Conservation (phyloP, 2,888 invertebrate species). For the Oscheius onirici region DNA sequence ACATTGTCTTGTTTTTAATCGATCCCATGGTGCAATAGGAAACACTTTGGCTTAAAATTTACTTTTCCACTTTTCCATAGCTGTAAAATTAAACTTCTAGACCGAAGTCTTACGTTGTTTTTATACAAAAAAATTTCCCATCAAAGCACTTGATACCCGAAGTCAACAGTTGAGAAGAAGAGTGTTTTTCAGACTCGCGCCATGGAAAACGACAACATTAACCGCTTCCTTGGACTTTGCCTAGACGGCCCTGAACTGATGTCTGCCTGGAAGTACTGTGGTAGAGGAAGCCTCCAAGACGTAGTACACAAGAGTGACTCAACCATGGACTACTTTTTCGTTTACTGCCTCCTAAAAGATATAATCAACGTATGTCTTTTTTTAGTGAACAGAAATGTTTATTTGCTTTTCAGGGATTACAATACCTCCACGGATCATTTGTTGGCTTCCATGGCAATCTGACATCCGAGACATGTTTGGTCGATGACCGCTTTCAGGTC, state of each 20-base stretch:
- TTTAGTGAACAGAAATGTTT: background rate
- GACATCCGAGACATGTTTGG: constrained; percentile 54
- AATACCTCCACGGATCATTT: constrained; percentile 47
- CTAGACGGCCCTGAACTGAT: constrained; percentile 57
- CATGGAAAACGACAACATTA: constrained; percentile 66
- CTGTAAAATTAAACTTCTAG: too few species aligned
- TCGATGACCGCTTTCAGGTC: constrained; percentile 66
- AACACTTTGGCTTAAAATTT: too few species aligned
- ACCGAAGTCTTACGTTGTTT: too few species aligned
- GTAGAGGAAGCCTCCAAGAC: constrained; percentile 35
- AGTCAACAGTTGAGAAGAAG: background rate
- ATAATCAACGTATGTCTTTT: constrained; percentile 36
- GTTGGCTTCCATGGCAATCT: constrained; percentile 45
- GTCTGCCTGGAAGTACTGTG: constrained; percentile 60
- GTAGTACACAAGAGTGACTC: constrained; percentile 45
- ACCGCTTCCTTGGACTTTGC: constrained; percentile 63
- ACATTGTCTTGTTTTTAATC: too few species aligned
- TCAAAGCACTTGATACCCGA: too few species aligned
- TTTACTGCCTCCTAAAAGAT: constrained; percentile 50
- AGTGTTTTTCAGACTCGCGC: constrained; percentile 49
- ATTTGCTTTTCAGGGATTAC: constrained; percentile 42
- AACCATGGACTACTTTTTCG: constrained; percentile 52
- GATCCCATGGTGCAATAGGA: too few species aligned
- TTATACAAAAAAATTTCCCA: too few species aligned
- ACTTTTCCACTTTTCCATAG: too few species aligned